Evolutionary conservation across 2,113 vertebrate genomes (phyloP).

Genomic region (Empidonax alnorum): DNA sequence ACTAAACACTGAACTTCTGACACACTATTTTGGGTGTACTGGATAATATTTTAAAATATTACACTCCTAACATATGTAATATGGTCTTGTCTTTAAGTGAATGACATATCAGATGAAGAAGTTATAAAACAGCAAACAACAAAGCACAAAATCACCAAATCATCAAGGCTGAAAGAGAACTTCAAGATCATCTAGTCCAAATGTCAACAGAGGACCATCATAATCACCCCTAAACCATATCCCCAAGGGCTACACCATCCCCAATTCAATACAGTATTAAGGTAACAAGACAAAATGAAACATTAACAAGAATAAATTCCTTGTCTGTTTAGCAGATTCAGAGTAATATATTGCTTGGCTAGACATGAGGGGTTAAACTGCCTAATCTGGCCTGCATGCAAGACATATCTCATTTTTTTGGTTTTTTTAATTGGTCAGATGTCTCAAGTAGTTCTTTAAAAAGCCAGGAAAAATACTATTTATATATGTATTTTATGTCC

Average conservation of each 20-base stretch:
- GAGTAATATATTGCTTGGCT: background rate
- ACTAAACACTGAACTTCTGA: background rate
- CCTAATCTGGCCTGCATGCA: background rate
- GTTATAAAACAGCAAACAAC: background rate
- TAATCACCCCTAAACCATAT: background rate
- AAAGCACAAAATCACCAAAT: background rate
- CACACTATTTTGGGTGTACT: background rate
- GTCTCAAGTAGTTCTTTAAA: background rate
- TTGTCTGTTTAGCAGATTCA: background rate
- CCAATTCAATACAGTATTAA: background rate
- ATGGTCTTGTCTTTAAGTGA: background rate
- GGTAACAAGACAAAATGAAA: background rate
- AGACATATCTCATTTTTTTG: background rate
- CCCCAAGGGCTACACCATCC: background rate
- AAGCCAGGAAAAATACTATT: background rate
- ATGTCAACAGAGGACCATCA: background rate
- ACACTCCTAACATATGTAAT: background rate
- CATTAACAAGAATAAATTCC: background rate
- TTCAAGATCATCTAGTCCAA: background rate
- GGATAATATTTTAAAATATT: background rate
- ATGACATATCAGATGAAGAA: background rate
- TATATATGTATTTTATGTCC: background rate
- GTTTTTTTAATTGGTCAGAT: background rate
- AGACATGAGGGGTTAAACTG: background rate
- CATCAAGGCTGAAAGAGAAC: background rate